Conservation (phyloP, 2,113 vertebrate species). For the Tenebrosternarchus preto region DNA sequence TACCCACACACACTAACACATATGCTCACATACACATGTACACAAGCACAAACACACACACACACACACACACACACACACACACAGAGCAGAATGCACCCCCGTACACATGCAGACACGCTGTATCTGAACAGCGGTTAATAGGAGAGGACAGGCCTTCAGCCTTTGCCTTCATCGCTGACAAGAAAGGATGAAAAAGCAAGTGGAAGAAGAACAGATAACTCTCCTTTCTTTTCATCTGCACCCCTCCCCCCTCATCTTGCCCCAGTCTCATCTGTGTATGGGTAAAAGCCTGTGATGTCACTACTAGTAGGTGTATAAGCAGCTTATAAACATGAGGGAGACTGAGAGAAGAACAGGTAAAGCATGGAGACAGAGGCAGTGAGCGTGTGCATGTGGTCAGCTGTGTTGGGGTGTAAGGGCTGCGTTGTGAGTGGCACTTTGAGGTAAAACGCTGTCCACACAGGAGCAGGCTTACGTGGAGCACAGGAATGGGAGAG, state of each 20-base stretch:
- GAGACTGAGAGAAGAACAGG: slow-evolving; percentile 61
- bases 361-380: slow-evolving; percentile 56
- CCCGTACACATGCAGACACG: too few species aligned
- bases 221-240: slow-evolving; percentile 66
- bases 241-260: neutral
- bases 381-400: slow-evolving; percentile 18
- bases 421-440: slow-evolving; percentile 18
- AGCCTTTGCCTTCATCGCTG: slow-evolving; percentile 69
- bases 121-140: slow-evolving; percentile 70
- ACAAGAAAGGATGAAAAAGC: slow-evolving; percentile 53
- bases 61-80: too few species aligned
- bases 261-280: slow-evolving; percentile 28
- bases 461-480: too few species aligned
- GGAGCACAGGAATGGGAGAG: too few species aligned
- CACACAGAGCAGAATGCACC: too few species aligned
- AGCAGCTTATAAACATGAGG: slow-evolving; percentile 73
- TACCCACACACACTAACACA: too few species aligned
- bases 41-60: too few species aligned
- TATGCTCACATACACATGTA: too few species aligned
- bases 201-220: slow-evolving; percentile 67
- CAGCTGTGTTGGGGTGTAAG: slow-evolving; percentile 24
- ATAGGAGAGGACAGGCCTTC: slow-evolving; percentile 73
- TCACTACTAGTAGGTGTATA: slow-evolving; percentile 78
- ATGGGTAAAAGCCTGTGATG: slow-evolving; percentile 67
- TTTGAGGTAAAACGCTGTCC: neutral